These are phyloP conservation scores for Tribolium madens DNA, from an alignment of 1,140 invertebrate genomes.

Conservation along the genomic window DNA sequence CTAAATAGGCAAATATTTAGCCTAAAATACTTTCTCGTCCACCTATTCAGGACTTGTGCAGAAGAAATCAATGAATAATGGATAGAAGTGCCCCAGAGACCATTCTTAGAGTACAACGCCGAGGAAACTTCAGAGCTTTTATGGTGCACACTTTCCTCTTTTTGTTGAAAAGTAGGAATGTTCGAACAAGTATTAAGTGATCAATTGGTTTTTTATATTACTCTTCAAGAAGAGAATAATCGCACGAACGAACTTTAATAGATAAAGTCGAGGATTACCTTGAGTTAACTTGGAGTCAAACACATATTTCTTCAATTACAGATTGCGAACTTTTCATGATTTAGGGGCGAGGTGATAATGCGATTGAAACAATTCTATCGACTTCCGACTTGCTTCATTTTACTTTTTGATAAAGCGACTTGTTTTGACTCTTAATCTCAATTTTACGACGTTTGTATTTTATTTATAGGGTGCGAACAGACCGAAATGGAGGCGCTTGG, in stretches of 20 bases:
- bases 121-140: constrained; percentile 54
- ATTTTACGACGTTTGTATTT: neutral
- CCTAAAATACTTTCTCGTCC: constrained; percentile 37
- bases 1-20: constrained; percentile 45
- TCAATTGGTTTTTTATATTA: constrained; percentile 43
- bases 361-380: neutral
- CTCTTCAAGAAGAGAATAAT: constrained; percentile 20
- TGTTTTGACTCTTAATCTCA: no score
- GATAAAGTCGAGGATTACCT: constrained; percentile 1
- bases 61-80: constrained; percentile 55
- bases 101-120: constrained; percentile 50
- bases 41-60: constrained; percentile 46
- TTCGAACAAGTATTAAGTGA: constrained; percentile 46
- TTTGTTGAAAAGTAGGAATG: constrained; percentile 44
- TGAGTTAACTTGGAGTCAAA: neutral
- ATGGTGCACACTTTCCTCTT: constrained; percentile 44
- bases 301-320: constrained; percentile 3
- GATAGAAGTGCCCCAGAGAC: constrained; percentile 52
- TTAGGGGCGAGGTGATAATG: neutral
- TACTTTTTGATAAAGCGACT: neutral
- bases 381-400: neutral
- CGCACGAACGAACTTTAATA: neutral
- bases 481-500: constrained; percentile 87
- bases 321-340: neutral
- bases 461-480: constrained; percentile 78